Percentiles rank a stretch among this genome's conserved stretches.
Conservation (phyloP, 2,113 vertebrate species). For the Acrocephalus kingi region DNA sequence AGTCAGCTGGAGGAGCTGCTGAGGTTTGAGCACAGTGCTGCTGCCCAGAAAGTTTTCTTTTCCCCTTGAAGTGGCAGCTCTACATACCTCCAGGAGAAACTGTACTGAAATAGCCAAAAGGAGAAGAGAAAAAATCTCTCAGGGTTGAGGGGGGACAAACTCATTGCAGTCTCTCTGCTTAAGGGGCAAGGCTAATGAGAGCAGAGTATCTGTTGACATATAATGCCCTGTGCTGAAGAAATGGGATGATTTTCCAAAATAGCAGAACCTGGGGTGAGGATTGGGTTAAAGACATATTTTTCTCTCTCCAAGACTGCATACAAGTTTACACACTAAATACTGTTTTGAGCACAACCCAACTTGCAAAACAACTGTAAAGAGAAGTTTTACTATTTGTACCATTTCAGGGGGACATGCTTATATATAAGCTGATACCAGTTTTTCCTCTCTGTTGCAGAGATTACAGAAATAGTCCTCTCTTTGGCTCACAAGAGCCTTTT, state of each 20-base stretch:
- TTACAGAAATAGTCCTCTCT: not conserved
- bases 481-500: not conserved
- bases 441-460: not conserved
- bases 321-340: not conserved
- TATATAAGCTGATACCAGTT: not conserved
- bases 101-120: not conserved
- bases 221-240: not conserved
- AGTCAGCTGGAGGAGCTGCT: not conserved
- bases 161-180: not conserved
- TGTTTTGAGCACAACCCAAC: not conserved
- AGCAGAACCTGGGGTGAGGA: not conserved
- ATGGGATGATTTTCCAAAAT: not conserved
- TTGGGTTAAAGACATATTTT: not conserved
- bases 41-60: not conserved
- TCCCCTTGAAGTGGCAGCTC: not conserved
- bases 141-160: not conserved
- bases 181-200: not conserved
- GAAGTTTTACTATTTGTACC: not conserved
- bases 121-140: not conserved
- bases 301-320: not conserved
- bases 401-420: accelerated
- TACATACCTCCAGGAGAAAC: not conserved
- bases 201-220: not conserved
- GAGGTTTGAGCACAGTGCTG: accelerated
- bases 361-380: not conserved